Evolutionary conservation across 2,797 vertebrate species (phyloP), one percentile per base, ranked within the genome.

Genomic region (Eulemur coronatus): DNA sequence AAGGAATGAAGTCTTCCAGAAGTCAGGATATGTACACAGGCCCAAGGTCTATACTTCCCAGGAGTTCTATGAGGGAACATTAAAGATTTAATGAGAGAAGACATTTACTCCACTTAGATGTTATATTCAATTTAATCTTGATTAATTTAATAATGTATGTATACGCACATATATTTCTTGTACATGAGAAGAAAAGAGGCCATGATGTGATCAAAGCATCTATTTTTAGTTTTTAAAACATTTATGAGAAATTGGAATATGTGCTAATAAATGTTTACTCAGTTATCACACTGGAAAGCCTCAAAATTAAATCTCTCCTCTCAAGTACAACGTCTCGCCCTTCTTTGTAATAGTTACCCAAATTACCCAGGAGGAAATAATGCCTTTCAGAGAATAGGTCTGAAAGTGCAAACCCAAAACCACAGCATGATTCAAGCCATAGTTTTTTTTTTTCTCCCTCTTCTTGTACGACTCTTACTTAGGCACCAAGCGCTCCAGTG

Each of bases 181-280:
- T 57, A 65, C 4, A 33, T 41, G 52, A 88, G 57, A 95, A 20
- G 26, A 10, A 57, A 57, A 57, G 22, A 85, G 48, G 24, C n/a
- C 30, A 73, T 76, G 43, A 73, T 14, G 33, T 61, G 76, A 84
- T 84, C 26, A 89, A 91, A 79, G 20, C 17, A 48, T 72, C 91
- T 97, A 35, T 18, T 78, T 95, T 85, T 85, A 75, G 63, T 57
- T 96, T 94, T 94, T 30, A 50, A 84, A 91, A 55, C 12, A 85
- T 5, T 35, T 67, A 6, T 87, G 63, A 59, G 48, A 95, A 73
- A 57, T 7, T 72, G 8, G 20, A 91, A 84, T 84, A 63, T 63
- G 59, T n/a, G 18, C 17, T 57, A 73, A 82, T 89, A 94, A 89
- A 85, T 46, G 30, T 81, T 84, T 65, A 82, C 52, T 91, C 73